phyloP scores from a whole-genome alignment of 2,888 invertebrate genomes.

The Cephus sareptanus region DNA sequence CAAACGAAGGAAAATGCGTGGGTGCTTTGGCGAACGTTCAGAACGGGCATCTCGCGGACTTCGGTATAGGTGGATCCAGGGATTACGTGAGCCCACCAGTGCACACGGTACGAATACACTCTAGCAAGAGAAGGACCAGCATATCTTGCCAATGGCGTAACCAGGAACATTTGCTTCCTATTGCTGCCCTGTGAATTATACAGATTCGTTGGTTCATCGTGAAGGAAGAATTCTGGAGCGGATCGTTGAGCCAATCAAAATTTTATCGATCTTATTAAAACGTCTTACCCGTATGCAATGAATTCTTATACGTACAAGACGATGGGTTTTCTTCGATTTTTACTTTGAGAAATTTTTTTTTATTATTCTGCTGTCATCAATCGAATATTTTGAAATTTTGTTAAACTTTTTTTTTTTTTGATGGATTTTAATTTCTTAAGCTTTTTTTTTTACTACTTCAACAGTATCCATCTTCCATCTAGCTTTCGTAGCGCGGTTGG shows the following conservation, averaged over 20 bases:
- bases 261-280: neutral
- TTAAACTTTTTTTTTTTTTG: neutral
- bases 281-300: neutral
- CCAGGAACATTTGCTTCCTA: neutral
- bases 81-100: conserved; percentile 27
- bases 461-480: neutral
- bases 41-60: conserved; percentile 13
- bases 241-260: neutral
- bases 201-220: neutral
- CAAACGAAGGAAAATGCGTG: conserved; percentile 13
- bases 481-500: neutral
- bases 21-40: conserved; percentile 33
- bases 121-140: conserved; percentile 14
- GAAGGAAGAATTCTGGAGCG: neutral
- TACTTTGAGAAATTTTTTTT: neutral
- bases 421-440: neutral
- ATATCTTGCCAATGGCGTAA: conserved; percentile 20
- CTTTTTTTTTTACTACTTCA: neutral
- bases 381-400: neutral
- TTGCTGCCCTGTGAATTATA: neutral
- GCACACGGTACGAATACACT: conserved; percentile 32
- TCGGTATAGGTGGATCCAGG: conserved; percentile 20
- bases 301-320: neutral
- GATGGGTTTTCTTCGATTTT: neutral
- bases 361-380: neutral